Evolutionary conservation across 2,888 invertebrate species (phyloP), one percentile per base, ranked within the genome.

Genomic region (Apomyelois bistriatella): DNA sequence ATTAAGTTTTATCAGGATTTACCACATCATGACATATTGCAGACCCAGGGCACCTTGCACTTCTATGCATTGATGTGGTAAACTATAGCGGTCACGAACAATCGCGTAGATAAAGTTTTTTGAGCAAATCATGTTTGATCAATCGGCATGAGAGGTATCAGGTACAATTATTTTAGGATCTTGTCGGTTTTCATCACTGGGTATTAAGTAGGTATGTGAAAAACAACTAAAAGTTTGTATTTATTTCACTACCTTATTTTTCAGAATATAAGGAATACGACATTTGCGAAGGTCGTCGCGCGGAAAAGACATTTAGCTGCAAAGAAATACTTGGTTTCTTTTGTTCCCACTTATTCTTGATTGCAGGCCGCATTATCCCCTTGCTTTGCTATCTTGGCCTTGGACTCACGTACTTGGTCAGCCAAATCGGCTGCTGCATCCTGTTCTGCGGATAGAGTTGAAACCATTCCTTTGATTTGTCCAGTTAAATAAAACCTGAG

Each of bases 261-360:
- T 2, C 65, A 77, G 78, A 5, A 0, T 74, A 62, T 58, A 63
- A 68, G 43, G 59, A 67, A 35, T 41, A 62, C 3, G 59, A 74
- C 28, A 54, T 68, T 1, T 76, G 72, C 51, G 10, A 51, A 3
- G 74, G 74, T 0, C 58, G 53, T 12, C 58, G 57, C 32, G 61
- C 65, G 0, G 53, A 52, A 9, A 72, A 72, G 48, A 22, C 52
- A 0, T 70, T 59, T 43, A 63, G 67, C 0, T 13, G 52, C 3
- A 53, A 56, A n/a, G 69, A 72, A 36, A n/a, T 63, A 0, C 3
- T 73, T 0, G 3, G 46, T 0, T 51, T 32, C 3, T 13, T 47
- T 0, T 3, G 64, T 0, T 49, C 40, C 0, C 59, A 69, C 13
- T 7, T 55, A 0, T 41, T 57, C 1, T 59, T 60, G 15, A 59